Conservation (phyloP, 1,140 invertebrate genomes). For the Homarus americanus region DNA sequence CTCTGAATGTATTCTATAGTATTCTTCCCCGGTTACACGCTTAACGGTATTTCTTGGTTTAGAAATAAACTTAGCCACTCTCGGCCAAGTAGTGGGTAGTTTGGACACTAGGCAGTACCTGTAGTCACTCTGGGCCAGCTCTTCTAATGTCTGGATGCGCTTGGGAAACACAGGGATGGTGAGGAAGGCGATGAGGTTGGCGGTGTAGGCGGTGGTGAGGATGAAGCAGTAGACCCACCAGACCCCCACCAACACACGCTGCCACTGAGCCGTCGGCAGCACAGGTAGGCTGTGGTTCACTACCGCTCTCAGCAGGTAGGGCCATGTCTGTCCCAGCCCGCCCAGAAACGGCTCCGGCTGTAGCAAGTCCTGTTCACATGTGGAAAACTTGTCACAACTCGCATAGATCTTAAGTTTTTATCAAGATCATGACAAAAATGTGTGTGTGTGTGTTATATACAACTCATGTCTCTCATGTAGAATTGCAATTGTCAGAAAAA, state of each 20-base stretch:
- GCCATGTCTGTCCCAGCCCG: background rate
- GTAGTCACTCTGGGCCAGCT: background rate
- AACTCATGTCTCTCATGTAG: background rate
- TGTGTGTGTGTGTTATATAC: too few species aligned
- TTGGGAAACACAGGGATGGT: slow-evolving; percentile 30
- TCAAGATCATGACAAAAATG: background rate
- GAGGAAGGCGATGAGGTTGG: slow-evolving; percentile 48
- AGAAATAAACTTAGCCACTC: too few species aligned
- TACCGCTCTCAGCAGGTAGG: background rate
- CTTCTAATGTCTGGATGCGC: slow-evolving; percentile 10
- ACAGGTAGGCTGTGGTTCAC: background rate
- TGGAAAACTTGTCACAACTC: background rate
- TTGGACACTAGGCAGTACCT: too few species aligned
- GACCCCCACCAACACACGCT: background rate
- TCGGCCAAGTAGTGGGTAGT: too few species aligned
- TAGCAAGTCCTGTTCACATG: background rate
- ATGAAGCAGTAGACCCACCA: slow-evolving; percentile 19
- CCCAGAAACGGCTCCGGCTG: background rate
- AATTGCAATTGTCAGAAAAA: too few species aligned
- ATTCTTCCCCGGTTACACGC: too few species aligned
- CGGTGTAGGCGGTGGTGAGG: slow-evolving; percentile 15
- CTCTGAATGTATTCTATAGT: too few species aligned
- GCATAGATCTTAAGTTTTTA: background rate
- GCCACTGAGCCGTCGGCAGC: background rate
- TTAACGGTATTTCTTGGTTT: too few species aligned